A percentile compares a stretch with the other conserved stretches of the same genome.
Conservation (phyloP, 2,888 invertebrate genomes). For the Caenorhabditis uteleia region DNA sequence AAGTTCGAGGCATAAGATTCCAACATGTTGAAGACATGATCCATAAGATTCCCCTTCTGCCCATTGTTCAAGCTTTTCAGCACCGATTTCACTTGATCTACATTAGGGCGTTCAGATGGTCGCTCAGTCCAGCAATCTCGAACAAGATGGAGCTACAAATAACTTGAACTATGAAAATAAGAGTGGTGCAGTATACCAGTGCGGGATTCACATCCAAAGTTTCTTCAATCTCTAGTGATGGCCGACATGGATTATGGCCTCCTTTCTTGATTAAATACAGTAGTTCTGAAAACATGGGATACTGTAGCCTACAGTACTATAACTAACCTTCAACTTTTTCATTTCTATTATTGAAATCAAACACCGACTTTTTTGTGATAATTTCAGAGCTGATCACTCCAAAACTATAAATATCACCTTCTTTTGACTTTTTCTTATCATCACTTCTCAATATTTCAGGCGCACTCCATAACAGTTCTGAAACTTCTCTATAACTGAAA, state of each 20-base stretch:
- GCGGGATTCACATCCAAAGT: constrained; percentile 56
- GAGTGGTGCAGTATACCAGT: constrained; percentile 27
- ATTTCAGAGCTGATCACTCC: constrained; percentile 53
- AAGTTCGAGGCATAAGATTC: constrained; percentile 57
- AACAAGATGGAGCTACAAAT: constrained; percentile 56
- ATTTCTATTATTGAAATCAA: constrained; percentile 57
- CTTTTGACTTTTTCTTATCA: constrained; percentile 34
- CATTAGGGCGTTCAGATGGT: constrained; percentile 55
- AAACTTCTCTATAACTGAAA: background rate
- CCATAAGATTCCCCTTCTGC: constrained; percentile 63
- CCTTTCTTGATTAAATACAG: constrained; percentile 61
- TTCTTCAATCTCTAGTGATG: constrained; percentile 44
- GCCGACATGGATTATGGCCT: constrained; percentile 47
- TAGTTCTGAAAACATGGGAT: constrained; percentile 54
- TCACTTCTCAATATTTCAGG: constrained; percentile 57
- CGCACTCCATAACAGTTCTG: constrained; percentile 57
- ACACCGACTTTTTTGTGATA: constrained; percentile 39
- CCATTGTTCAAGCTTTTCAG: constrained; percentile 62
- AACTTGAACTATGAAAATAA: too few relatives aligned
- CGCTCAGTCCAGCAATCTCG: constrained; percentile 66
- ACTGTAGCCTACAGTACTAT: too few relatives aligned
- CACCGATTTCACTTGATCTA: constrained; percentile 54
- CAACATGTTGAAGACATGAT: constrained; percentile 65
- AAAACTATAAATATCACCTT: constrained; percentile 43
- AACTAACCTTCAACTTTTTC: constrained; percentile 53